A percentile compares a stretch with the other conserved stretches of the same genome.
Conservation (phyloP, 2,113 vertebrate genomes). For the Brachyistius frenatus region DNA sequence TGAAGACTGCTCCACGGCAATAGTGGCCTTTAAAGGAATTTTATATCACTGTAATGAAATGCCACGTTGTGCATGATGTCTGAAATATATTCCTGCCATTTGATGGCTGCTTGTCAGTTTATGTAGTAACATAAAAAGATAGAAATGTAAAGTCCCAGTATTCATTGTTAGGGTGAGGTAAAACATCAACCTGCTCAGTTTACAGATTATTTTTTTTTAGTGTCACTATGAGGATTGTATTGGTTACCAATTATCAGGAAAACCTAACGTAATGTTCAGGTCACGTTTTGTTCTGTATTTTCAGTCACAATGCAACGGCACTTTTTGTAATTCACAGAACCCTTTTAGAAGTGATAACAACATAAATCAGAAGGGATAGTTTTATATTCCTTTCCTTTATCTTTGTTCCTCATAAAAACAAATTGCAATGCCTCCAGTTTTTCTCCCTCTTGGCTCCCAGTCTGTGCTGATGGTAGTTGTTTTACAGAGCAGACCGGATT, state of each 20-base stretch:
- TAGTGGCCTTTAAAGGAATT: no score
- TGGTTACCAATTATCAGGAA: slow-evolving; percentile 8
- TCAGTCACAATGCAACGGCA: not conserved
- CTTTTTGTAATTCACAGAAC: not conserved
- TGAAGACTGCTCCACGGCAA: no score
- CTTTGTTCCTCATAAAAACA: not conserved
- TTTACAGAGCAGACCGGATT: slow-evolving; percentile 30
- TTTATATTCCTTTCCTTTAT: not conserved
- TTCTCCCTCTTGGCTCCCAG: not conserved
- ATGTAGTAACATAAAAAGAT: no score
- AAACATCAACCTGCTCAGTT: no score
- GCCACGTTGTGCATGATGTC: no score
- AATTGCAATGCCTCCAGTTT: not conserved
- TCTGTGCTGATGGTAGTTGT: not conserved
- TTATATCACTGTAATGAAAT: no score
- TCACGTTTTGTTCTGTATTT: no score
- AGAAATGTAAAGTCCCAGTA: no score
- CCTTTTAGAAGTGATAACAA: not conserved
- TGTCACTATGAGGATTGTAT: not conserved
- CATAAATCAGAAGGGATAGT: not conserved
- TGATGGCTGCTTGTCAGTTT: no score
- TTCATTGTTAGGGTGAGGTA: no score
- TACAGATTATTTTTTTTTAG: no score
- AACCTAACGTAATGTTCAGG: not conserved
- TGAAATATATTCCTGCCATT: no score